Evolutionary conservation across 2,888 invertebrate species (phyloP), one percentile per base, ranked within the genome.

Genomic region (Amphimallon solstitiale): DNA sequence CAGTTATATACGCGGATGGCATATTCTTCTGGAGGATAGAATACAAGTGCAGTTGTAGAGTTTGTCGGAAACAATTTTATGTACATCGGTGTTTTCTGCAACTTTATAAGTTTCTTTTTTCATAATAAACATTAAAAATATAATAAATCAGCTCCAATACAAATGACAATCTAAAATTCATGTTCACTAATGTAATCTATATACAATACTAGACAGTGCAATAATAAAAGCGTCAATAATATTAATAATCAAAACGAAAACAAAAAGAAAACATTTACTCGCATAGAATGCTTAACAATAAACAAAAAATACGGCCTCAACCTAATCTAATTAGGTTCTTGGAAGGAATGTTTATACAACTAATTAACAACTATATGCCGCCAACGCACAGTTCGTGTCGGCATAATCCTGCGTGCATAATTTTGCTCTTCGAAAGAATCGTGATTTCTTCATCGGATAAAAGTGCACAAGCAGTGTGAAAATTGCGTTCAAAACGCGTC

Each of bases 331-430:
- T 72, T 71, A 69, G 71, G 72, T 76, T 76, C 77, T 74, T 75
- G 73, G 38, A 70, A 72, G 78, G 79, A 78, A 78, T 79, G 79
- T 78, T 69, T 60, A 12, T 59, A 65, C 54, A 65, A 64, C 52
- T 64, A 64, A 64, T 59, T 59, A 59, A 59, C 56, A 59, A 59
- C 43, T 59, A 59, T 43, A 43, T 59, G 56, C 43, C 56, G 56
- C 43, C 56, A 43, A 43, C 38, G 56, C 56, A 59, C 43, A 43
- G 43, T 40, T 59, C 43, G 29, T 29, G 29, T 56, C 23, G 40
- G 23, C 23, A 52, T 52, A 52, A 38, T 38, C 35, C 19, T 54
- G 54, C 6, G 37, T 38, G 21, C n/a, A n/a, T n/a, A n/a, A n/a
- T 54, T 54, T 54, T 54, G 38, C 54, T 54, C 38, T 15, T 54